phyloP scores from a whole-genome alignment of 2,797 vertebrate genomes.

The Ceryle rudis region DNA sequence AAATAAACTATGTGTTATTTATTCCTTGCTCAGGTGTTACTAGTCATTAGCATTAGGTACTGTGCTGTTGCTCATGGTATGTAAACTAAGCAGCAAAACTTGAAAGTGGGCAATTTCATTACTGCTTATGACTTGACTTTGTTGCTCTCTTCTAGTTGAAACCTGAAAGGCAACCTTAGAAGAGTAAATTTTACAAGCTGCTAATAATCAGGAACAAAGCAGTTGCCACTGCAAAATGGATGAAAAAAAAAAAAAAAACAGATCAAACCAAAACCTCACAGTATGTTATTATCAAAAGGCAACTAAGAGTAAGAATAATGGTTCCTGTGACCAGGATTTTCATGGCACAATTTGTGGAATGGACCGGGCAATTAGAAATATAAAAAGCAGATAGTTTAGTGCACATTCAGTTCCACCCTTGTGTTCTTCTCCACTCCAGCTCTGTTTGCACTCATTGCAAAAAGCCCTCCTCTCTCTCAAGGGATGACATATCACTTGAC shows the following conservation, averaged over 20 bases:
- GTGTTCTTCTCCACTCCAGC: background rate
- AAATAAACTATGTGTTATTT: background rate
- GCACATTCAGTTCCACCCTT: background rate
- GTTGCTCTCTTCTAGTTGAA: background rate
- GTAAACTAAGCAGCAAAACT: background rate
- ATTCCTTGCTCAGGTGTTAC: background rate
- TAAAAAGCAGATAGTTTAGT: background rate
- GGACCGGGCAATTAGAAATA: background rate
- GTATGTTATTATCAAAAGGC: background rate
- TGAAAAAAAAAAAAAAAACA: fast-evolving
- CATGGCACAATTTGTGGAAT: background rate
- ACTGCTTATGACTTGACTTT: background rate
- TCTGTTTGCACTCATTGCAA: background rate
- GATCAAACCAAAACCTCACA: background rate
- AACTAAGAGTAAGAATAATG: background rate
- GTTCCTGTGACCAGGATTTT: background rate
- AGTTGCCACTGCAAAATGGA: background rate
- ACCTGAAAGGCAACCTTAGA: background rate
- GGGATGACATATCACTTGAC: background rate
- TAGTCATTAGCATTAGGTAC: background rate
- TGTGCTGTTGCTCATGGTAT: background rate
- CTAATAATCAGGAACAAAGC: background rate
- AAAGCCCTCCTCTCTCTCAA: background rate
- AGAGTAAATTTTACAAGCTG: background rate
- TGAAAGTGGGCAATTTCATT: background rate